Evolutionary conservation across 2,797 vertebrate species (phyloP).

Genomic region (Eulemur coronatus): DNA sequence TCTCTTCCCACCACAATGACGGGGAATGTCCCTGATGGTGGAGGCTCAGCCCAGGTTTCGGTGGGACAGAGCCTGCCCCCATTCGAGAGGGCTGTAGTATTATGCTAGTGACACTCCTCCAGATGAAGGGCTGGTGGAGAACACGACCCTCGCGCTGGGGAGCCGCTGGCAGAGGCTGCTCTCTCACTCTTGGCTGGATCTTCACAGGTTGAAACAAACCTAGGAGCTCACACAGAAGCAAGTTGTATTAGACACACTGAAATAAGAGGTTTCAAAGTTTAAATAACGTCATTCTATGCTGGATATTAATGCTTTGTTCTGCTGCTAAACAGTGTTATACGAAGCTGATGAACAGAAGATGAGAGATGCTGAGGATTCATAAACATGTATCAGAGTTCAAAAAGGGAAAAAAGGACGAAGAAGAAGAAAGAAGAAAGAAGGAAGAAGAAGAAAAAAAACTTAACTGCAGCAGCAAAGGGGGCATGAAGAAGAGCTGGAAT

Average conservation of each 20-base stretch:
- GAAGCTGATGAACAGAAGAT: constrained; percentile 91
- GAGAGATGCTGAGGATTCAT: constrained; percentile 92
- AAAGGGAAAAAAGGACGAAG: too few relatives aligned
- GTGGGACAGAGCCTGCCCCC: background rate
- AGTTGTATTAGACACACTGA: constrained; percentile 89
- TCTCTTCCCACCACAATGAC: background rate
- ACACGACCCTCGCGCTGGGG: constrained; percentile 83
- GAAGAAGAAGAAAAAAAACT: constrained; percentile 86
- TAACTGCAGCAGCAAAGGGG: constrained; percentile 87
- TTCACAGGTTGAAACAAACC: constrained; percentile 88
- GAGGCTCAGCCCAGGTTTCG: background rate
- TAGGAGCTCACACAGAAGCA: constrained; percentile 93
- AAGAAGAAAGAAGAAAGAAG: background rate
- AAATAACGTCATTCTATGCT: constrained; percentile 88
- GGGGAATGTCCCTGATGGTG: background rate
- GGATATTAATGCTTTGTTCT: constrained; percentile 91
- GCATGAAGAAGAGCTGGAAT: constrained; percentile 90
- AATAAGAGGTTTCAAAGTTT: constrained; percentile 92
- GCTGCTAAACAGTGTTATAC: constrained; percentile 92
- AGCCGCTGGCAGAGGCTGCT: constrained; percentile 89
- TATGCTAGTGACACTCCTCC: constrained; percentile 53
- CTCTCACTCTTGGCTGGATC: constrained; percentile 90
- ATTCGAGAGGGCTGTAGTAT: background rate
- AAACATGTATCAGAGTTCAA: constrained; percentile 90
- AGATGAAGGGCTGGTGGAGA: constrained; percentile 81